Evolutionary conservation across 2,888 invertebrate genomes (phyloP), one percentile per base, ranked within the genome.

Genomic region (Spisula subtruncata): DNA sequence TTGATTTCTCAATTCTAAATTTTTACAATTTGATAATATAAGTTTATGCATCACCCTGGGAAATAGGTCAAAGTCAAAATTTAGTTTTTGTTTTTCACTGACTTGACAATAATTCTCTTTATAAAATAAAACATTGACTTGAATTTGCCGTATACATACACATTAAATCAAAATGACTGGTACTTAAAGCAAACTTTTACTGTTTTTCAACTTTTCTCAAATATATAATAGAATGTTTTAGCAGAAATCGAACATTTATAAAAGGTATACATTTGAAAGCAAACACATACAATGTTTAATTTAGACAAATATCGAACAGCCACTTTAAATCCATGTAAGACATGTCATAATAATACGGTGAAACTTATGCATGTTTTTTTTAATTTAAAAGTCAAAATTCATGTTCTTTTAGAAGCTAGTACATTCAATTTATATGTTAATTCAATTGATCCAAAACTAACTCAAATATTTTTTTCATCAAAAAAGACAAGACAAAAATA

Each of bases 1-100:
- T 66, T 66, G 60, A 66, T 66, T 66, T 66, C 60, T 25, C 60
- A 25, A n/a, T 66, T 66, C 60, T 25, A 8, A 41, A 66, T 66
- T 25, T 66, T 66, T 66, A 66, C 60, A 25, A 66, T 66, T n/a
- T 25, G 10, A 66, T 66, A 66, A 25, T 25, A 25, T 10, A 2
- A 66, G n/a, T 25, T 10, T 41, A 41, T 41, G 8, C 8, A 41
- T 66, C 25, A n/a, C n/a, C 60, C 60, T 66, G 60, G n/a, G 60
- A 66, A 66, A 25, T 66, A 25, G 60, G 60, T 66, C 60, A 66
- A 25, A 25, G 60, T 66, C 8, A 66, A 66, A 66, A 25, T 66
- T 66, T 66, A 25, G 25, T n/a, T 66, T 41, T 66, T 25, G 60
- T 66, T 66, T 66, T 66, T 66, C 60, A 25, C 60, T 6, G 25